Evolutionary conservation across 2,797 vertebrate species (phyloP).

Genomic region (Darevskia nairensis): DNA sequence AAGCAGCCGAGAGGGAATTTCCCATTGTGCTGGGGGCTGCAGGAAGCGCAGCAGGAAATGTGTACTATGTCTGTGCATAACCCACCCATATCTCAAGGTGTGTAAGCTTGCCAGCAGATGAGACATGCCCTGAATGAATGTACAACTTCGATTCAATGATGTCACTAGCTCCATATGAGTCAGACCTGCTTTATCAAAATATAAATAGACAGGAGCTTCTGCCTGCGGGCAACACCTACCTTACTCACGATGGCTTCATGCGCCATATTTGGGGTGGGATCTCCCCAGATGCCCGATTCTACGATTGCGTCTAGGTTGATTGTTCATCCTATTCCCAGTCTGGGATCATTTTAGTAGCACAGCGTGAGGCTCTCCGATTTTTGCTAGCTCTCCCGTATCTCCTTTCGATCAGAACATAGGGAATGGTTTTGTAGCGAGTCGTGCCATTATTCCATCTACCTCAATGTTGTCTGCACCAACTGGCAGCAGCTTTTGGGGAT

Average conservation of each 20-base stretch:
- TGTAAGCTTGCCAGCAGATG: not conserved
- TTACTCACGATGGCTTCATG: not conserved
- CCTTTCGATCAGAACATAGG: not conserved
- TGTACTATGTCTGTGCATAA: not conserved
- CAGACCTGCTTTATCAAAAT: slow-evolving; percentile 14
- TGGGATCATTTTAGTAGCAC: not conserved
- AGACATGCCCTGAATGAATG: not conserved
- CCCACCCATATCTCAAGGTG: not conserved
- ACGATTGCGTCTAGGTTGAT: not conserved
- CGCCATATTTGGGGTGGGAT: slow-evolving; percentile 4
- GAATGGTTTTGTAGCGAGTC: not conserved
- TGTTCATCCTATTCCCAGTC: not conserved
- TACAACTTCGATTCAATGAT: not conserved
- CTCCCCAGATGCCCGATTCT: not conserved
- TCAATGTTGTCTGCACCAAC: not conserved
- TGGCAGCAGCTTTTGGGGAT: not conserved
- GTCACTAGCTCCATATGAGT: slow-evolving; percentile 10
- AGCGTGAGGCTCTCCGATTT: not conserved
- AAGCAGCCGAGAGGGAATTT: not conserved
- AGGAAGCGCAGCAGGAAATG: not conserved
- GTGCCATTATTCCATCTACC: not conserved
- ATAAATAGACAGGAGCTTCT: not conserved
- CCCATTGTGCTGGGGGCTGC: not conserved
- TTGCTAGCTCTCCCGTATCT: not conserved
- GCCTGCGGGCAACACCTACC: not conserved